phyloP scores from a whole-genome alignment of 1,140 invertebrate species.

The Drosophila leontia region DNA sequence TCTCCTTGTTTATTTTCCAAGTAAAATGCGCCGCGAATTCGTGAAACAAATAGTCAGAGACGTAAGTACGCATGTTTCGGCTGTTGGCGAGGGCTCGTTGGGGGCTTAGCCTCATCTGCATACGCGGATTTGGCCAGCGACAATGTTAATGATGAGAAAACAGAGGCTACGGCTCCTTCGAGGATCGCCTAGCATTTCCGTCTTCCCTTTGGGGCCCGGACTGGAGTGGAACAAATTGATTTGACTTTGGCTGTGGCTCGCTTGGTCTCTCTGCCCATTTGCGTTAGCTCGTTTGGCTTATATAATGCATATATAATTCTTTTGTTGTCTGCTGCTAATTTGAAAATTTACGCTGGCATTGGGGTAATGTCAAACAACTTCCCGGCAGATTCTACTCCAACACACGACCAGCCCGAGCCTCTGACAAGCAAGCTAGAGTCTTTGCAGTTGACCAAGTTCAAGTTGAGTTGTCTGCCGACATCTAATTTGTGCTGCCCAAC shows the following conservation, averaged over 20 bases:
- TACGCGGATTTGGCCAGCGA: slow-evolving; percentile 59
- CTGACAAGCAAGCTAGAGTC: slow-evolving; percentile 20
- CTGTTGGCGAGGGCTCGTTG: slow-evolving; percentile 39
- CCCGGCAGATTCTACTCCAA: slow-evolving; percentile 14
- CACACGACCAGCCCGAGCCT: neutral
- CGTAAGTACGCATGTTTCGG: slow-evolving; percentile 74
- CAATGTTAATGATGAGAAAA: slow-evolving; percentile 80
- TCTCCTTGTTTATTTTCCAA: slow-evolving; percentile 51
- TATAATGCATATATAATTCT: slow-evolving; percentile 77
- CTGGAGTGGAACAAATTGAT: slow-evolving; percentile 72
- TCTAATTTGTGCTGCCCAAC: slow-evolving; percentile 55
- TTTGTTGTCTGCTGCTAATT: slow-evolving; percentile 78
- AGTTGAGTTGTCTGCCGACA: slow-evolving; percentile 59
- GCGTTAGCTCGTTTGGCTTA: slow-evolving; percentile 58
- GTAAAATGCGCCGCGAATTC: slow-evolving; percentile 76
- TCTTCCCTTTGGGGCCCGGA: slow-evolving; percentile 53
- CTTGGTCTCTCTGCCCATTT: slow-evolving; percentile 35
- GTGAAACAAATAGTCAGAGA: slow-evolving; percentile 78
- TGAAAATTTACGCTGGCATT: slow-evolving; percentile 70
- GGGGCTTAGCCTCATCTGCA: slow-evolving; percentile 69
- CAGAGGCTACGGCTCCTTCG: slow-evolving; percentile 1
- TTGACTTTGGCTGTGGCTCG: slow-evolving; percentile 44
- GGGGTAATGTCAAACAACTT: slow-evolving; percentile 64
- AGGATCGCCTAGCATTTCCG: slow-evolving; percentile 53
- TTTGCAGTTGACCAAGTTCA: slow-evolving; percentile 47